phyloP scores from a whole-genome alignment of 2,888 invertebrate genomes.

The Antitype chi region DNA sequence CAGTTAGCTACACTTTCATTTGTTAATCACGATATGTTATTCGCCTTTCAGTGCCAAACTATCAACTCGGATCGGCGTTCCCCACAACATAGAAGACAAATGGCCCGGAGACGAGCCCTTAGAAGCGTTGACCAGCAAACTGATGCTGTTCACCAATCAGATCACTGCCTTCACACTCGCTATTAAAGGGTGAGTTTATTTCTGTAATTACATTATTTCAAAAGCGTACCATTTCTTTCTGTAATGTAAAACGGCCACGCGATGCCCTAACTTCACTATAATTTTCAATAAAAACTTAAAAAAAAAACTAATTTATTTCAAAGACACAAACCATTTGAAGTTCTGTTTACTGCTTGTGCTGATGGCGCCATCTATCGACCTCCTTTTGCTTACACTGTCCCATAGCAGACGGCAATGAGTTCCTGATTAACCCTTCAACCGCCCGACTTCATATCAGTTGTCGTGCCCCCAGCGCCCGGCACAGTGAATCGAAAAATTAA shows the following conservation, averaged over 20 bases:
- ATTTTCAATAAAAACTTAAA: too few relatives aligned
- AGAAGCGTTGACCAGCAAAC: slow-evolving; percentile 72
- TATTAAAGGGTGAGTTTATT: slow-evolving; percentile 75
- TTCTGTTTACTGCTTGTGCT: not conserved
- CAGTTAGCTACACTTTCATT: not conserved
- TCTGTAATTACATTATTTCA: not conserved
- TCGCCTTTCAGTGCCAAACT: slow-evolving; percentile 76
- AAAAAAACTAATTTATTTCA: not conserved
- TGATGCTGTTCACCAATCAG: slow-evolving; percentile 73
- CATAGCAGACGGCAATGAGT: too few relatives aligned
- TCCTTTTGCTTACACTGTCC: not conserved
- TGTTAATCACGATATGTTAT: not conserved
- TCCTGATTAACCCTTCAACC: too few relatives aligned
- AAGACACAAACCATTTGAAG: not conserved
- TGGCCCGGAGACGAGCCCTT: slow-evolving; percentile 74
- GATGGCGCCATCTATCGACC: not conserved
- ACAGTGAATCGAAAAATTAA: too few relatives aligned
- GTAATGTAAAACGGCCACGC: too few relatives aligned
- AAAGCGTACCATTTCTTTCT: not conserved
- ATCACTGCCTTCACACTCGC: slow-evolving; percentile 74
- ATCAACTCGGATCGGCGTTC: slow-evolving; percentile 74
- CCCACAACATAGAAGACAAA: slow-evolving; percentile 81
- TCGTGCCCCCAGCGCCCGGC: too few relatives aligned
- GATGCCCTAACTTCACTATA: not conserved
- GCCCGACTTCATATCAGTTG: too few relatives aligned